phyloP scores from a whole-genome alignment of 2,797 vertebrate species.

The Philypnodon macrostomus region DNA sequence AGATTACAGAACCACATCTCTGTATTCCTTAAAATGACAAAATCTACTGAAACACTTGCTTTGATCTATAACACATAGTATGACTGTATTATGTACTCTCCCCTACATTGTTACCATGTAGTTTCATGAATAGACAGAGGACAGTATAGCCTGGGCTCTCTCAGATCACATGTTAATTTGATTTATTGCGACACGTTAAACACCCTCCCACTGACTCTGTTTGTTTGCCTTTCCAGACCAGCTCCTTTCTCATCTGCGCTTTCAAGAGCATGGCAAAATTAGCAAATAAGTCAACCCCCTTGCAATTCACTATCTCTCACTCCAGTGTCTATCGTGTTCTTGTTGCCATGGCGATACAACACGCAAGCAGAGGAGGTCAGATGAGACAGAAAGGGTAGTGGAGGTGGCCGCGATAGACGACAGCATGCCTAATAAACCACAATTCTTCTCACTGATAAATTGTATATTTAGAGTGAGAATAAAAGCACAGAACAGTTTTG shows the following conservation, averaged over 20 bases:
- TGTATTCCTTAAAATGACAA: neutral
- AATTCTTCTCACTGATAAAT: slow-evolving; percentile 49
- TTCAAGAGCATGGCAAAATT: slow-evolving; percentile 71
- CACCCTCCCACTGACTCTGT: slow-evolving; percentile 9
- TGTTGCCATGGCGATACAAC: slow-evolving; percentile 80
- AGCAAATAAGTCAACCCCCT: slow-evolving; percentile 66
- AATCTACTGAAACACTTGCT: neutral
- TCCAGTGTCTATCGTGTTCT: slow-evolving; percentile 55
- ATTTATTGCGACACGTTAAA: slow-evolving; percentile 3
- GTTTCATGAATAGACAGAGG: slow-evolving; percentile 5
- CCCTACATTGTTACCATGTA: neutral
- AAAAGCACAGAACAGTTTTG: slow-evolving; percentile 12
- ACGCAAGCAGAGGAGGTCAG: slow-evolving; percentile 76
- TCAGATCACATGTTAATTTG: slow-evolving; percentile 8
- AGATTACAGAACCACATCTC: too few species aligned
- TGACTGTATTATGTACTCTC: neutral
- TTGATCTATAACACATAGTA: too few species aligned
- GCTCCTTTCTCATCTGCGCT: slow-evolving; percentile 49
- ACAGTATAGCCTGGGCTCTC: slow-evolving; percentile 6
- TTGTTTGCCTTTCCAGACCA: slow-evolving; percentile 34
- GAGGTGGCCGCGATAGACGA: slow-evolving; percentile 52
- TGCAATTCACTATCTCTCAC: slow-evolving; percentile 9
- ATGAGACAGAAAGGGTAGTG: slow-evolving; percentile 65
- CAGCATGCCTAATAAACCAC: slow-evolving; percentile 59
- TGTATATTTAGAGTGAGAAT: slow-evolving; percentile 51